Base-by-base conservation (phyloP, 1,140 invertebrate genomes). In the Drosophila rhopaloa region DNA sequence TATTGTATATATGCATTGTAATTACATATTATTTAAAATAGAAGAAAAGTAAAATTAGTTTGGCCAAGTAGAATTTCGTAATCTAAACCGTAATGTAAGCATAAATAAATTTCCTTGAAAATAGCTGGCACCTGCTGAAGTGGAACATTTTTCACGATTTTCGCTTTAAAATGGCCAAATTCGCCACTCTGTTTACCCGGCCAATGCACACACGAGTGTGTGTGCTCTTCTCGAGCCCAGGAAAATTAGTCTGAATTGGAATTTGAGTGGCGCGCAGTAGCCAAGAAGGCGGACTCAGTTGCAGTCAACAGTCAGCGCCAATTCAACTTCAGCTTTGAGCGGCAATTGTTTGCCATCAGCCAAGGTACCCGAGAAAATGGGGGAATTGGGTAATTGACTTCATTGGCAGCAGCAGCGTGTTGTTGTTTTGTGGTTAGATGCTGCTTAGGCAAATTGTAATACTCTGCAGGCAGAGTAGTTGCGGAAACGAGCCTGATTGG, bases 341-440 rank as follows among this genome's bases (percentile, higher is more conserved):
- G 71, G 66, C 84, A 89, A 88, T 88, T 88, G 79, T 83, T 83
- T 79, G 78, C 60, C 67, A 71, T 70, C 67, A 57, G 50, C 67
- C 51, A 57, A 56, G 66, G 65, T 35, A 70, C 37, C 43, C 27
- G 10, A 51, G 27, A 38, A 51, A 43, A 68, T 63, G 65, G 60
- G 81, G 68, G 79, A 78, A 89, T 89, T 88, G 85, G 47, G 59
- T 63, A 89, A 79, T 88, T 86, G 58, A 74, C 73, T 75, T 54
- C 55, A 57, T 57, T 74, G 70, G 46, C 66, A 37, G 46, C 53
- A 29, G 46, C 44, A 43, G 24, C 19, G 41, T 37, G 48, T 56
- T 48, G 41, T n/a, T 48, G 9, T 56, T 4, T 32, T 43, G 32
- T 38, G 19, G 16, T 35, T 54, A 19, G 9, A 73, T 44, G 70